Evolutionary conservation across 37 sponge, comb jelly and placozoan species (phyloP).

Genomic region (Spongilla lacustris): DNA sequence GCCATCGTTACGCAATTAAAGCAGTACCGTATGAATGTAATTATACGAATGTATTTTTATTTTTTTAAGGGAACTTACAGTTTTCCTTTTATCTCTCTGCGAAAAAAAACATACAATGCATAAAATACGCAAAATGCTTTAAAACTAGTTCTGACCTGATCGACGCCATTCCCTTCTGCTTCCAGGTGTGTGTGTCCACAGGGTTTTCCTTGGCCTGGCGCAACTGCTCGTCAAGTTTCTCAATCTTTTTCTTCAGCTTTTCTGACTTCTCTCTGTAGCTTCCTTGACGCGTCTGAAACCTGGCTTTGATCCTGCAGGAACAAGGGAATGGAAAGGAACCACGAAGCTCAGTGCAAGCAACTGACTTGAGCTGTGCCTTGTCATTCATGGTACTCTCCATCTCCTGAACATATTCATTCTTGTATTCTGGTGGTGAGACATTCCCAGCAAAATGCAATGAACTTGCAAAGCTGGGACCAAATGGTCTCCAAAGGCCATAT

Average conservation of each 20-base stretch:
- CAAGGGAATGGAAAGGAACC: neutral
- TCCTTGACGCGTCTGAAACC: conserved; percentile 15
- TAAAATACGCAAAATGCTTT: neutral
- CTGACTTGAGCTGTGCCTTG: conserved; percentile 29
- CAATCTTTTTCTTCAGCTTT: conserved; percentile 54
- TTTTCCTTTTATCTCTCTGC: conserved; percentile 14
- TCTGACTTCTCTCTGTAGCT: conserved; percentile 13
- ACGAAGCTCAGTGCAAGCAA: neutral
- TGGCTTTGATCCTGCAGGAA: conserved; percentile 7
- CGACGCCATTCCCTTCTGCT: neutral
- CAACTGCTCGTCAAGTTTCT: conserved; percentile 40
- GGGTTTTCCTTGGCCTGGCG: conserved; percentile 25
- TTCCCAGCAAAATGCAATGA: no score
- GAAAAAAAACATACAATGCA: neutral
- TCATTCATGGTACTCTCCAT: conserved; percentile 32
- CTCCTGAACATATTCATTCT: conserved; percentile 4
- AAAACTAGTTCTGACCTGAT: neutral
- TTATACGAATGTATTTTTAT: no score
- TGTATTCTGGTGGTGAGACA: neutral
- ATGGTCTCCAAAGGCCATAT: no score
- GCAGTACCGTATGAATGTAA: neutral
- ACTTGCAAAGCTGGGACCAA: no score
- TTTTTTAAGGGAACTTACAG: conserved; percentile 4
- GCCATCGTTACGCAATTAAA: neutral
- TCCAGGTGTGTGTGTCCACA: neutral